A percentile compares a stretch with the other conserved stretches of the same genome.
These are phyloP conservation scores for Ciconia stormi DNA, from an alignment of 2,113 vertebrate genomes.

Conservation along the genomic window DNA sequence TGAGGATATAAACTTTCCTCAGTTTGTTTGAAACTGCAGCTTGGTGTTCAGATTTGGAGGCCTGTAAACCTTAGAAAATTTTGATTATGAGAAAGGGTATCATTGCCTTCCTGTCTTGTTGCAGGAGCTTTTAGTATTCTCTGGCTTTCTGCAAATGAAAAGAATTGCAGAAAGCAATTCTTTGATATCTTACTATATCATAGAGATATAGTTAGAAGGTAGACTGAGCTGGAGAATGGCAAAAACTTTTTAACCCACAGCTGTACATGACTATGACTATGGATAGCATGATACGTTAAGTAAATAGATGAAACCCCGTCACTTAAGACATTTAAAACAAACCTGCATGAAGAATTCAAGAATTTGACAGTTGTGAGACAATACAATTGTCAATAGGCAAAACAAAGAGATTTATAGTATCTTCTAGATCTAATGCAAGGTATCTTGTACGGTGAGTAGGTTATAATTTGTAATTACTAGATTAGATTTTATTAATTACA, in stretches of 20 bases:
- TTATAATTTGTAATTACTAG: background rate
- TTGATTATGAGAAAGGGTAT: background rate
- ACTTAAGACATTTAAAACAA: background rate
- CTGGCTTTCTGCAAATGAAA: background rate
- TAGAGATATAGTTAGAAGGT: background rate
- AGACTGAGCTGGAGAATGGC: background rate
- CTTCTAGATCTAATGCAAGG: background rate
- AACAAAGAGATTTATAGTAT: background rate
- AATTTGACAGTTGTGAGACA: background rate
- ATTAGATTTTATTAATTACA: background rate
- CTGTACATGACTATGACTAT: background rate
- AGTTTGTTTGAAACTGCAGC: background rate
- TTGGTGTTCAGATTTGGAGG: background rate
- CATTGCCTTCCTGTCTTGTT: background rate
- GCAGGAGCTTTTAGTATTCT: background rate
- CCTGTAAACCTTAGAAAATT: background rate
- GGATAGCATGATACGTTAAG: background rate
- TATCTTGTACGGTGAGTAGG: background rate
- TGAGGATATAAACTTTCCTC: background rate
- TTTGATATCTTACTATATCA: too few species aligned
- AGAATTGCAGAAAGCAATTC: too few species aligned
- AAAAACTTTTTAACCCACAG: background rate
- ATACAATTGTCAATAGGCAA: background rate
- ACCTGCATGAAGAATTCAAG: background rate
- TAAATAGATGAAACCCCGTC: background rate